Conservation (phyloP, 2,797 vertebrate genomes). For the Neostethus bicornis region DNA sequence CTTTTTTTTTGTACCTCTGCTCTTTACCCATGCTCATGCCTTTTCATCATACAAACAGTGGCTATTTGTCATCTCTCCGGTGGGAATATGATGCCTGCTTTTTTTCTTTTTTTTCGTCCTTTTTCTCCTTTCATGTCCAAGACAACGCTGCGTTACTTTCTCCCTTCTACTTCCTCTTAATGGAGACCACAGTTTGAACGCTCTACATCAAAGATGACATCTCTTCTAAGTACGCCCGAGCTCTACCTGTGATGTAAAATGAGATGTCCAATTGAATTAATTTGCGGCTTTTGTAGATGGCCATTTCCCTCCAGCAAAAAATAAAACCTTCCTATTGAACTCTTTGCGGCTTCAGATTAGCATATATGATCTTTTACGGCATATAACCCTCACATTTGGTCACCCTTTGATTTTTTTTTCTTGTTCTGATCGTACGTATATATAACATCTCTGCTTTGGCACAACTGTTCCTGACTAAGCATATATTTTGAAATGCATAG, state of each 20-base stretch:
- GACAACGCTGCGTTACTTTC: conserved; percentile 11
- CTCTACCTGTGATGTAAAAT: neutral
- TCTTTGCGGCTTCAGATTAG: conserved; percentile 18
- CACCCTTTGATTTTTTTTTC: conserved; percentile 21
- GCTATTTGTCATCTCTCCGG: conserved; percentile 38
- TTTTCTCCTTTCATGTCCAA: conserved; percentile 13
- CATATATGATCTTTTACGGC: conserved; percentile 37
- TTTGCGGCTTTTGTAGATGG: conserved; percentile 4
- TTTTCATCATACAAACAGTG: conserved; percentile 24
- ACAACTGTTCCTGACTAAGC: conserved; percentile 41
- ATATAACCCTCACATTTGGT: conserved; percentile 29
- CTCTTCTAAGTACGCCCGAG: too few relatives aligned
- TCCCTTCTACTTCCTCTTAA: neutral
- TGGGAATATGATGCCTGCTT: conserved; percentile 10
- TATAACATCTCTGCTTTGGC: conserved; percentile 17
- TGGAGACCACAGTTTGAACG: neutral
- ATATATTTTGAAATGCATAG: conserved; percentile 36
- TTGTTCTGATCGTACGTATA: conserved; percentile 15
- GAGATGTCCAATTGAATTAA: neutral
- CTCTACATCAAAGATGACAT: neutral
- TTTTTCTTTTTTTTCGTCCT: neutral
- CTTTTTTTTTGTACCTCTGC: conserved; percentile 13
- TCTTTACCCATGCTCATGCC: conserved; percentile 12
- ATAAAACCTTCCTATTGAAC: neutral
- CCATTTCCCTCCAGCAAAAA: neutral